Evolutionary conservation across 2,888 invertebrate species (phyloP), one percentile per base, ranked within the genome.

Genomic region (Dryobota labecula): DNA sequence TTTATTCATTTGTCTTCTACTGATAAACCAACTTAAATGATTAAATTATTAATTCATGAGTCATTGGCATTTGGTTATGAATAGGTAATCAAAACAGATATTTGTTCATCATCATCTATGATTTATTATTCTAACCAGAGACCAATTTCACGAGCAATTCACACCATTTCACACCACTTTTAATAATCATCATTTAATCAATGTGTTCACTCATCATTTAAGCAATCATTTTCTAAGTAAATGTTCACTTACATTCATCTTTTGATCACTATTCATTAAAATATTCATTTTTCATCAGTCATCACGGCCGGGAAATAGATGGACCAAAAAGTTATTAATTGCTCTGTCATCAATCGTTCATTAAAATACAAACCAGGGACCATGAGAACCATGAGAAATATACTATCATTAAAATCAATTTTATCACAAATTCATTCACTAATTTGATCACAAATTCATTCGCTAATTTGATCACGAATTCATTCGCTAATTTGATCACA

Each of bases 231-330:
- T 1, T 30, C 2, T 30, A 38, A 11, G 45, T 30, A 47, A 58
- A 45, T 13, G 11, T 11, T 18, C 53, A 27, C 11, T 43, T n/a
- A 68, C 9, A 20, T 54, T 36, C 43, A 60, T 53, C 13, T 43
- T 75, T 54, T 38, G 0, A 49, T 30, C 24, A 69, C 30, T 38
- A n/a, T 24, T 56, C 9, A 49, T 30, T 51, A 11, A 53, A 66
- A 20, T 70, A 13, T 24, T 27, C 0, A 45, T 61, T 45, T 9
- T 24, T 27, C 0, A 45, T 61, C 30, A n/a, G 13, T 20, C 27
- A 41, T 27, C 11, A 4, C 2, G 7, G 7, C 41, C 27, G 36
- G 2, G 20, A 33, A 18, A 51, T 15, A 24, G 5, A 13, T n/a
- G 0, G 2, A 47, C 15, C 11, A n/a, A 36, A 38, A 58, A 15